phyloP scores from a whole-genome alignment of 2,113 vertebrate genomes.

The Sorex araneus region DNA sequence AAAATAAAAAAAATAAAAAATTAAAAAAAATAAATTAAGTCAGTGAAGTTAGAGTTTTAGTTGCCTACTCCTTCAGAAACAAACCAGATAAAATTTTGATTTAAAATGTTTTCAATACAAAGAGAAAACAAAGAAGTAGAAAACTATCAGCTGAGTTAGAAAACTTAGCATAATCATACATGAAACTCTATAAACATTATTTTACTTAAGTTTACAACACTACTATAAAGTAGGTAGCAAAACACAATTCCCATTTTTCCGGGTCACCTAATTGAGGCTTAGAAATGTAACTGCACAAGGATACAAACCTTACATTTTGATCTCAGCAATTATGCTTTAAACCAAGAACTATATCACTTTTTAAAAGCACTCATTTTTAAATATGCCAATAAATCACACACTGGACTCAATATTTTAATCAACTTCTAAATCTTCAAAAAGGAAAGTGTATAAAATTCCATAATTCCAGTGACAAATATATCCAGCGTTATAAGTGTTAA shows the following conservation, averaged over 20 bases:
- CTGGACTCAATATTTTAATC: conserved; percentile 27
- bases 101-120: neutral
- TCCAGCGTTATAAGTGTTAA: conserved; percentile 20
- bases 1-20: no score
- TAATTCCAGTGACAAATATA: conserved; percentile 20
- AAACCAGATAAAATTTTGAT: neutral
- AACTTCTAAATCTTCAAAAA: conserved; percentile 45
- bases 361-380: neutral
- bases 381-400: conserved; percentile 3
- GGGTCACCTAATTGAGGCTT: conserved; percentile 1
- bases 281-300: conserved; percentile 40
- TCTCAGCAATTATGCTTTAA: conserved; percentile 23
- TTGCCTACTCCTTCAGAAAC: no score
- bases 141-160: no score
- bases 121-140: no score
- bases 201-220: neutral
- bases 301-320: neutral
- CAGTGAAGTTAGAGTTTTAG: no score
- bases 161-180: neutral
- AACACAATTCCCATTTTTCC: neutral
- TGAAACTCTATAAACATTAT: neutral
- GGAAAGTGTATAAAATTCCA: neutral
- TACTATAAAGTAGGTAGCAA: neutral
- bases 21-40: no score
- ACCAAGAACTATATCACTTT: neutral